Conservation (phyloP, 1,140 invertebrate genomes). For the Doryteuthis pealeii region DNA sequence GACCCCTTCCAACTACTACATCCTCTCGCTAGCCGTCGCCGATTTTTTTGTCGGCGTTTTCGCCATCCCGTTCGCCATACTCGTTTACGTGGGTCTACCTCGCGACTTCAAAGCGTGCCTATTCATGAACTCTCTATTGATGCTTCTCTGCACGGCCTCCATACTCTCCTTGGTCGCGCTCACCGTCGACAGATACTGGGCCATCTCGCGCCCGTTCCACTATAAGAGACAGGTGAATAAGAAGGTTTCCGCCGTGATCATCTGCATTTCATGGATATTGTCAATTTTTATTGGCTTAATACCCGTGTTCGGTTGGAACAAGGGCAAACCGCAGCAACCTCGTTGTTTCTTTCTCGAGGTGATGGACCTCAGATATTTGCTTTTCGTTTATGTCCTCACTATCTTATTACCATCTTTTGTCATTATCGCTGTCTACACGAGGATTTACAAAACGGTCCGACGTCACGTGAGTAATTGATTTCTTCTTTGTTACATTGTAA, state of each 20-base stretch:
- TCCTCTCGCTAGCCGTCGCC: slow-evolving; percentile 88
- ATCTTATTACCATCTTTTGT: slow-evolving; percentile 83
- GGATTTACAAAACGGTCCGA: slow-evolving; percentile 83
- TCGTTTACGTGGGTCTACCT: slow-evolving; percentile 52
- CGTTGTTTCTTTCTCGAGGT: slow-evolving; percentile 80
- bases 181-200: slow-evolving; percentile 88
- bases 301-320: slow-evolving; percentile 84
- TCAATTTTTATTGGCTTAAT: slow-evolving; percentile 79
- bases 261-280: slow-evolving; percentile 80
- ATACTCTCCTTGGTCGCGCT: slow-evolving; percentile 90
- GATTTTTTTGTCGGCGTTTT: slow-evolving; percentile 90
- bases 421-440: slow-evolving; percentile 81
- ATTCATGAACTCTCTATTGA: slow-evolving; percentile 64
- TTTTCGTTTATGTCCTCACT: slow-evolving; percentile 85
- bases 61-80: slow-evolving; percentile 54
- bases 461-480: slow-evolving; percentile 71
- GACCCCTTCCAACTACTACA: slow-evolving; percentile 92
- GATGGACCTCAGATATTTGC: slow-evolving; percentile 84
- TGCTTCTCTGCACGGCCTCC: slow-evolving; percentile 87
- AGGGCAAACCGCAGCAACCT: slow-evolving; percentile 62
- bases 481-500: too few species aligned
- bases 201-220: slow-evolving; percentile 84
- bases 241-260: slow-evolving; percentile 81
- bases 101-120: slow-evolving; percentile 52
- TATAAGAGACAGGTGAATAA: slow-evolving; percentile 84